Conservation (phyloP, 2,113 vertebrate species). For the Ptilonorhynchus violaceus region DNA sequence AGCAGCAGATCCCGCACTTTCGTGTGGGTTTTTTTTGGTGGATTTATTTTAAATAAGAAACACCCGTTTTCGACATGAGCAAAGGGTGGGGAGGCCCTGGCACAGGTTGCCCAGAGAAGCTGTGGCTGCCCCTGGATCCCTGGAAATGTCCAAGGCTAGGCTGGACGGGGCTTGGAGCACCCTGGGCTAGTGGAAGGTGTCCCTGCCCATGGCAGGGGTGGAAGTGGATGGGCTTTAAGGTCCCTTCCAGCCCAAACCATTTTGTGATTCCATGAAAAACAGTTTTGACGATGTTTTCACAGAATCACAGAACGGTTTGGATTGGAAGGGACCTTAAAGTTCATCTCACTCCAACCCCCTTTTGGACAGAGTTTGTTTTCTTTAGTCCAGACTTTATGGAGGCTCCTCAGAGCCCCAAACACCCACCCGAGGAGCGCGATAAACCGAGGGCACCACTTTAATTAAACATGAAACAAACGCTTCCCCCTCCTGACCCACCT, state of each 20-base stretch:
- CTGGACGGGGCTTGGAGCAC: fast-evolving
- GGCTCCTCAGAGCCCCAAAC: neutral
- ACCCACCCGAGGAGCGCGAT: fast-evolving
- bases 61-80: fast-evolving
- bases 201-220: neutral
- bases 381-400: neutral
- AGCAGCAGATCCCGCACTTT: neutral
- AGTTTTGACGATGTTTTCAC: neutral
- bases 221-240: neutral
- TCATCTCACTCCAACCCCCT: fast-evolving
- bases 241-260: neutral
- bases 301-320: neutral
- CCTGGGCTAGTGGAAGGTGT: neutral
- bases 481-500: neutral
- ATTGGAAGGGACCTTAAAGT: neutral
- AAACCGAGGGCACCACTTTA: neutral
- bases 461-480: fast-evolving
- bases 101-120: neutral
- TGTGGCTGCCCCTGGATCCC: neutral
- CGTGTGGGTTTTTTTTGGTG: neutral
- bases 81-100: neutral
- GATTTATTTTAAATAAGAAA: neutral
- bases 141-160: neutral
- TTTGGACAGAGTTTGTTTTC: neutral
- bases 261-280: neutral